Evolutionary conservation across 1,140 invertebrate species (phyloP).

Genomic region (Parasteatoda tepidariorum): DNA sequence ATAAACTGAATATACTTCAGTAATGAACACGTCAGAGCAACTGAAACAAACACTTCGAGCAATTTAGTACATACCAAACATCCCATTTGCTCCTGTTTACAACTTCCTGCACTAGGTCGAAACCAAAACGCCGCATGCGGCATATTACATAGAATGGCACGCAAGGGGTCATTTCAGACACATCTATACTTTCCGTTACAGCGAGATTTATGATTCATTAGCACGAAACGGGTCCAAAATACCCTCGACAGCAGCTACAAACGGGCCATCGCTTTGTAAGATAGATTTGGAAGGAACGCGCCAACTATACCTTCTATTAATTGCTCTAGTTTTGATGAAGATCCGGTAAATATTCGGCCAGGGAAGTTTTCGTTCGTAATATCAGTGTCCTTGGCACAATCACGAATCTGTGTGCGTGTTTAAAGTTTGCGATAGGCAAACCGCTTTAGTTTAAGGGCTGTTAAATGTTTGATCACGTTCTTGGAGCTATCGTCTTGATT

Average conservation of each 20-base stretch:
- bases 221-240: slow-evolving; percentile 41
- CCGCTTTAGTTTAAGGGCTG: not conserved
- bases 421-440: not conserved
- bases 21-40: slow-evolving; percentile 22
- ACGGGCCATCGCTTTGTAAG: not conserved
- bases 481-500: not conserved
- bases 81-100: slow-evolving; percentile 32
- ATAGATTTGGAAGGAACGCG: not conserved
- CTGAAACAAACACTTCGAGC: slow-evolving; percentile 1
- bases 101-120: slow-evolving; percentile 36
- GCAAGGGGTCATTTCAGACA: slow-evolving; percentile 45
- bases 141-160: slow-evolving; percentile 7
- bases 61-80: slow-evolving; percentile 33
- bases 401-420: slow-evolving; percentile 12
- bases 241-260: not conserved
- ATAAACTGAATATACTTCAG: not conserved
- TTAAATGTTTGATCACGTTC: slow-evolving; percentile 21
- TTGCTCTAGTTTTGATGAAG: slow-evolving; percentile 6
- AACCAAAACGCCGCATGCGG: not conserved
- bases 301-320: slow-evolving; percentile 6
- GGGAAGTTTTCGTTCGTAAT: not conserved
- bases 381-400: not conserved
- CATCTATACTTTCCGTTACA: slow-evolving; percentile 55
- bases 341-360: not conserved
- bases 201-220: slow-evolving; percentile 45